These are phyloP conservation scores for Aulostomus chinensis DNA, from an alignment of 2,797 vertebrate genomes.

Conservation along the genomic window DNA sequence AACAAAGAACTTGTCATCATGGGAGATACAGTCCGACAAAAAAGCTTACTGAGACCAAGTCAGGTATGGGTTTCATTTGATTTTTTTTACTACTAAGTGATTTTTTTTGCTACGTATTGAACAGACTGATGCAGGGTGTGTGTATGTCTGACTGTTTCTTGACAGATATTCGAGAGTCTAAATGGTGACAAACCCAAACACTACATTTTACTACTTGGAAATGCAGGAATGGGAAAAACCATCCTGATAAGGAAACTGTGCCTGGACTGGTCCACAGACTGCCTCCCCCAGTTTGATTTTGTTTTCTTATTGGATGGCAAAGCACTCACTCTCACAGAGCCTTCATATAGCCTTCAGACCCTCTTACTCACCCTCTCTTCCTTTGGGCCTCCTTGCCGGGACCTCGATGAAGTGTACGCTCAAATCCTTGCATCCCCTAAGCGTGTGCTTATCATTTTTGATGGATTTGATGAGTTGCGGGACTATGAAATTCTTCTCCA, in stretches of 20 bases:
- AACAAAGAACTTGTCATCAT: constrained; percentile 83
- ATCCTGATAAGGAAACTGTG: constrained; percentile 83
- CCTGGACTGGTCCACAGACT: constrained; percentile 85
- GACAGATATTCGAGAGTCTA: constrained; percentile 61
- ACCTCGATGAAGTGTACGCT: constrained; percentile 72
- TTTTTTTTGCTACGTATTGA: too few species aligned
- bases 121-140: too few species aligned
- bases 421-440: constrained; percentile 79
- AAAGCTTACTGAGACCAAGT: constrained; percentile 49
- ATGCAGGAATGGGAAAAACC: constrained; percentile 90
- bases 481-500: constrained; percentile 81
- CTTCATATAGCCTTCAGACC: constrained; percentile 76
- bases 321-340: constrained; percentile 66
- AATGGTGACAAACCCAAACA: constrained; percentile 68
- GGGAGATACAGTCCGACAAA: constrained; percentile 77
- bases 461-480: constrained; percentile 84
- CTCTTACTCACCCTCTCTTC: constrained; percentile 81
- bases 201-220: constrained; percentile 84
- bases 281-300: constrained; percentile 87
- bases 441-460: constrained; percentile 87
- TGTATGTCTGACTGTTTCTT: constrained; percentile 1
- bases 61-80: constrained; percentile 59
- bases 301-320: constrained; percentile 86
- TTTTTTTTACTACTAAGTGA: too few species aligned
- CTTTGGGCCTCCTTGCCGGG: constrained; percentile 35